A percentile compares a stretch with the other conserved stretches of the same genome.
Conservation (phyloP, 2,888 invertebrate genomes). For the Eilema griseolum region DNA sequence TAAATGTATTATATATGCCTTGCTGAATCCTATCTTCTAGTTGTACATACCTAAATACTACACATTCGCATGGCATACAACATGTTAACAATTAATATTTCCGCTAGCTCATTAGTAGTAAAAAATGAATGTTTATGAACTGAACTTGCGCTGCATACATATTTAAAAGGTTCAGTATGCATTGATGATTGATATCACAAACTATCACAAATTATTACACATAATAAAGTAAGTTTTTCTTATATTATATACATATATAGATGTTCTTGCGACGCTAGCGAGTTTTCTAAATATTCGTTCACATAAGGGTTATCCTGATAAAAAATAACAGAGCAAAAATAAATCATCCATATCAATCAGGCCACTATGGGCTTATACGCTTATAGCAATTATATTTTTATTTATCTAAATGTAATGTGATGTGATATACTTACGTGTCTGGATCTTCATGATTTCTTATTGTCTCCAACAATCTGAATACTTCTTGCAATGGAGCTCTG, state of each 20-base stretch:
- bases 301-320: background rate
- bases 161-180: conserved; percentile 1
- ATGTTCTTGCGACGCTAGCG: background rate
- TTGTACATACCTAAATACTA: background rate
- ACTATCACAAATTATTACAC: background rate
- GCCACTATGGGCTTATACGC: background rate
- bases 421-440: conserved; percentile 86
- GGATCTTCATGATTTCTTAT: conserved; percentile 93
- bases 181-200: too few species aligned
- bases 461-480: conserved; percentile 94
- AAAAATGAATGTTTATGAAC: conserved; percentile 15
- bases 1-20: too few species aligned
- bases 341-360: background rate
- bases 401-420: background rate
- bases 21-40: background rate
- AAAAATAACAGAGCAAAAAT: background rate
- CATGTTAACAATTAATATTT: background rate
- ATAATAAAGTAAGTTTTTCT: background rate
- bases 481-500: conserved; percentile 95
- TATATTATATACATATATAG: too few species aligned
- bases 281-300: background rate
- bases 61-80: background rate
- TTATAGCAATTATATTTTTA: background rate
- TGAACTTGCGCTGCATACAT: conserved; percentile 14
- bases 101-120: conserved; percentile 24